Evolutionary conservation across 2,113 vertebrate genomes (phyloP).

Genomic region (Cyanoderma ruficeps): DNA sequence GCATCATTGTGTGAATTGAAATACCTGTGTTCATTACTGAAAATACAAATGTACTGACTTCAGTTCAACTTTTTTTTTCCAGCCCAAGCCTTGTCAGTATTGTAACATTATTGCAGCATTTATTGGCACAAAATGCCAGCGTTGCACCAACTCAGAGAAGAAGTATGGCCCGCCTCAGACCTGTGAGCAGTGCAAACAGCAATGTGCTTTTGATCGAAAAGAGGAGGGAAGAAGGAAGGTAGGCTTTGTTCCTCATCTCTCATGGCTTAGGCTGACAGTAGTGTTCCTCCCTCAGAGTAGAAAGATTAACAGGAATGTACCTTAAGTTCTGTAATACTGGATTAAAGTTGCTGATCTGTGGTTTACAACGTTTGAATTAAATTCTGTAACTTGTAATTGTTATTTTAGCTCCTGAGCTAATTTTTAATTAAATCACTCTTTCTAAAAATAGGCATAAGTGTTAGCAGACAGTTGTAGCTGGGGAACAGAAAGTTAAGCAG

Average conservation of each 20-base stretch:
- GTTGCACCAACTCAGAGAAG: conserved; percentile 98
- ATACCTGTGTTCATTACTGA: not conserved
- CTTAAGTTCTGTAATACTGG: not conserved
- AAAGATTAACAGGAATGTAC: not conserved
- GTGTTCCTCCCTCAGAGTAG: not conserved
- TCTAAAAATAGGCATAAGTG: not conserved
- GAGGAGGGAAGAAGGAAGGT: conserved; percentile 98
- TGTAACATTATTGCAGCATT: conserved; percentile 99
- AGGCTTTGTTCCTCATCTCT: not conserved
- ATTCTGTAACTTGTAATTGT: not conserved
- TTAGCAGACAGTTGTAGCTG: not conserved
- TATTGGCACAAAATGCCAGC: conserved; percentile 97
- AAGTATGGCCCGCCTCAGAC: conserved; percentile 96
- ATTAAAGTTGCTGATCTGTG: not conserved
- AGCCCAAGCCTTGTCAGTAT: conserved; percentile 99
- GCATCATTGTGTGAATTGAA: not conserved
- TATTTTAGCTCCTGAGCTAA: not conserved
- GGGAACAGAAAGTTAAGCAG: not conserved
- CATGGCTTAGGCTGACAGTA: not conserved
- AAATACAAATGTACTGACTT: not conserved
- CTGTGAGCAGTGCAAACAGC: conserved; percentile 97
- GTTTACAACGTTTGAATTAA: not conserved
- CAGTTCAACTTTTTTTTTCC: not conserved
- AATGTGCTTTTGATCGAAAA: conserved; percentile 97
- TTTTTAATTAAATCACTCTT: not conserved